Conservation (phyloP, 2,797 vertebrate genomes). For the Eurystomus glaucurus region DNA sequence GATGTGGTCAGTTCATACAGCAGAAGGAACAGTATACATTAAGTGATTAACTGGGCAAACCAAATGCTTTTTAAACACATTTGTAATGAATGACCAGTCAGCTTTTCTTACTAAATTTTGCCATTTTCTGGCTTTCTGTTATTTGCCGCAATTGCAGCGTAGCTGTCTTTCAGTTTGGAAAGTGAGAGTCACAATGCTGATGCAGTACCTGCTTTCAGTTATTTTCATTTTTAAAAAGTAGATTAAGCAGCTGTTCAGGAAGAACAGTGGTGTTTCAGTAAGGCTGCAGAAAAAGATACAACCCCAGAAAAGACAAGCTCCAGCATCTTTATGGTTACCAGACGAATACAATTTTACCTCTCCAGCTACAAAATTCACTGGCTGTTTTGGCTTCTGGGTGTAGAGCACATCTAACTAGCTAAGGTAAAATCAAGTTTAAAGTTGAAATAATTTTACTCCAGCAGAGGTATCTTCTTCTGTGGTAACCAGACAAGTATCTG, state of each 20-base stretch:
- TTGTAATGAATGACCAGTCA: not conserved
- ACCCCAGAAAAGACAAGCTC: not conserved
- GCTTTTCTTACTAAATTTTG: not conserved
- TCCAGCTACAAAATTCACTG: not conserved
- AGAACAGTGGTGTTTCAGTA: not conserved
- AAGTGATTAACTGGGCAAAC: not conserved
- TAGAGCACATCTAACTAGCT: not conserved
- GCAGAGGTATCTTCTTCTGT: not conserved
- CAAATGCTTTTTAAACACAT: not conserved
- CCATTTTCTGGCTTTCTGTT: not conserved
- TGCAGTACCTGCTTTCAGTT: not conserved
- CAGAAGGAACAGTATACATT: not conserved
- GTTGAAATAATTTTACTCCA: not conserved
- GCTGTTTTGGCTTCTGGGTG: not conserved
- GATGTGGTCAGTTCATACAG: conserved; percentile 24
- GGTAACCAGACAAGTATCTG: not conserved
- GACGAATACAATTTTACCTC: not conserved
- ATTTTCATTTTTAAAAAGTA: not conserved
- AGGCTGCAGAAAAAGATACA: not conserved
- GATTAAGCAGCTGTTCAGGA: not conserved
- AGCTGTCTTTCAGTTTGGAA: not conserved
- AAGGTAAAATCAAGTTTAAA: not conserved
- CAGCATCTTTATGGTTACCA: not conserved
- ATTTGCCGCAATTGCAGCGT: not conserved
- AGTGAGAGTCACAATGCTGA: not conserved